Percentiles rank a stretch among this genome's conserved stretches.
Evolutionary conservation across 2,888 invertebrate species (phyloP).

Genomic region (Ellobium chinense): DNA sequence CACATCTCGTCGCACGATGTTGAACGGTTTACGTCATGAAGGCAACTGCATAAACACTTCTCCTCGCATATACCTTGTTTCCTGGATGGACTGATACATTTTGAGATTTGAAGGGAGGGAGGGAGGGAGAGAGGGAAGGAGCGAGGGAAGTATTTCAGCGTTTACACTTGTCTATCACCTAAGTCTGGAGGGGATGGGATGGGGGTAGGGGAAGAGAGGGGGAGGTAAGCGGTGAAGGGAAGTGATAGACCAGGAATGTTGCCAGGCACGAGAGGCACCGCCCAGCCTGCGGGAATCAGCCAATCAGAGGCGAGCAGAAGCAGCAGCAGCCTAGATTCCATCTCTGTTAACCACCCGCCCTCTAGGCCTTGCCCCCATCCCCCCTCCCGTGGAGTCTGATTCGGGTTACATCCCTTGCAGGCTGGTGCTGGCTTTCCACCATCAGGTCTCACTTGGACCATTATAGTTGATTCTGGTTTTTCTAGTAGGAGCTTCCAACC

Average conservation of each 20-base stretch:
- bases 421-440: neutral
- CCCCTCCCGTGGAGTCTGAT: neutral
- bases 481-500: slow-evolving; percentile 48
- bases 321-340: too few relatives aligned
- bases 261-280: slow-evolving; percentile 8
- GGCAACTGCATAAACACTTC: neutral
- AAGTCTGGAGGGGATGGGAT: neutral
- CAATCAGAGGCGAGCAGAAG: neutral
- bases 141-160: neutral
- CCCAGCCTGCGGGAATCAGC: neutral
- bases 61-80: neutral
- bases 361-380: neutral
- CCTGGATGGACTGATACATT: neutral
- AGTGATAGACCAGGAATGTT: neutral
- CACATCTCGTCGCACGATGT: too few relatives aligned
- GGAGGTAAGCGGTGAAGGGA: neutral
- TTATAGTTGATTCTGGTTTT: slow-evolving; percentile 54
- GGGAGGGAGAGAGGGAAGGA: neutral
- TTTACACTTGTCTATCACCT: neutral
- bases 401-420: neutral
- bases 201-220: neutral
- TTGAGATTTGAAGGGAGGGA: neutral
- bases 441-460: neutral
- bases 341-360: too few relatives aligned
- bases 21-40: too few relatives aligned